Evolutionary conservation across 2,888 invertebrate species (phyloP).

Genomic region (Pristionchus fissidentatus): DNA sequence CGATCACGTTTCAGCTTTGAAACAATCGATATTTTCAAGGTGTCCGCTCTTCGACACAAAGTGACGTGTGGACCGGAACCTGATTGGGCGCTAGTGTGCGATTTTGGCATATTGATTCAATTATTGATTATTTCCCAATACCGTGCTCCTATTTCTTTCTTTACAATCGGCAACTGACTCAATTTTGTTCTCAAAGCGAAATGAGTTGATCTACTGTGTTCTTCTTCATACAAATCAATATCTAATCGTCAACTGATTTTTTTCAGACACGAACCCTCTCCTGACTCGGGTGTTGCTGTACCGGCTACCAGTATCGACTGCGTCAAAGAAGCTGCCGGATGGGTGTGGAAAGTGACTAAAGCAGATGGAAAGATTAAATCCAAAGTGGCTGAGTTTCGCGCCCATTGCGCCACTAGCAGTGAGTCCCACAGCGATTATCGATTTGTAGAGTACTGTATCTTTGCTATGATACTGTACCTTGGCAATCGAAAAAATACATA

Average conservation of each 20-base stretch:
- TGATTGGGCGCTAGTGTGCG: background rate
- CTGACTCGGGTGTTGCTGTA: background rate
- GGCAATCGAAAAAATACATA: background rate
- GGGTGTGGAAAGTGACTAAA: background rate
- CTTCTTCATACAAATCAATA: background rate
- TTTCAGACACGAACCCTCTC: background rate
- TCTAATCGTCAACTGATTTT: background rate
- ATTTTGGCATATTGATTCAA: no score
- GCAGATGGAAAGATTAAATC: background rate
- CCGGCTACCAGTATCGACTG: background rate
- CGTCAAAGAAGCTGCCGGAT: background rate
- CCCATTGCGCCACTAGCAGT: background rate
- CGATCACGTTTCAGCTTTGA: background rate
- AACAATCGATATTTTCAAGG: background rate
- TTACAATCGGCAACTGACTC: background rate
- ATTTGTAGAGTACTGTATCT: background rate
- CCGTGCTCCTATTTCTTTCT: no score
- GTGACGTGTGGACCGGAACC: background rate
- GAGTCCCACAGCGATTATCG: background rate
- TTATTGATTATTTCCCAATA: no score
- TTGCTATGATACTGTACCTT: no score
- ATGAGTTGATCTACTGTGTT: background rate
- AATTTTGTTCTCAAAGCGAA: background rate
- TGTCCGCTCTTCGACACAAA: background rate
- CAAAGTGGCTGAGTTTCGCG: background rate